Evolutionary conservation across 2,888 invertebrate genomes (phyloP).

Genomic region (Odontocolon sp.): DNA sequence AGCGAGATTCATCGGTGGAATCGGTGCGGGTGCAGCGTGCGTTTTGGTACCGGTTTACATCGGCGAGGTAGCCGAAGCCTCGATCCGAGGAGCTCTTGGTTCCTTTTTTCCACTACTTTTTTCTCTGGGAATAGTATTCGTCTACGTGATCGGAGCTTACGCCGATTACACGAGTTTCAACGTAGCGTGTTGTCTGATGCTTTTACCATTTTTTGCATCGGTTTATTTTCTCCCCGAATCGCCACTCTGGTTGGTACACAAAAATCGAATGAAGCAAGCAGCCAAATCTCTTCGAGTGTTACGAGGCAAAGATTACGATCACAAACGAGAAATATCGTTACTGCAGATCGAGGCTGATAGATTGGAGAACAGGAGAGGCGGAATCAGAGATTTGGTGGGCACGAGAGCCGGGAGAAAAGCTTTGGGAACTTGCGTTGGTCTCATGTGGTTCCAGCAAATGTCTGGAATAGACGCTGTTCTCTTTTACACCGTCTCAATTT

Average conservation of each 20-base stretch:
- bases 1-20: constrained; percentile 80
- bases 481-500: constrained; percentile 80
- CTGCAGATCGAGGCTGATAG: constrained; percentile 71
- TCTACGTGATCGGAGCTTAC: constrained; percentile 80
- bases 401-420: constrained; percentile 79
- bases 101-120: constrained; percentile 81
- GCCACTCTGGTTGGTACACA: constrained; percentile 74
- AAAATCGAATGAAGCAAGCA: constrained; percentile 66
- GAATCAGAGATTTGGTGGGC: constrained; percentile 71
- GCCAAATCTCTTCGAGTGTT: constrained; percentile 65
- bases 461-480: constrained; percentile 81
- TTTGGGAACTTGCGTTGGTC: constrained; percentile 80
- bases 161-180: constrained; percentile 80
- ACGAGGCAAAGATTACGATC: constrained; percentile 70
- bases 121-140: constrained; percentile 81
- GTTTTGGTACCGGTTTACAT: constrained; percentile 82
- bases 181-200: constrained; percentile 75
- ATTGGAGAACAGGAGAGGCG: constrained; percentile 70
- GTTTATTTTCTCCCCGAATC: constrained; percentile 74
- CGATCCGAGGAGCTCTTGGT: constrained; percentile 82
- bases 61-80: constrained; percentile 82
- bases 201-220: constrained; percentile 76
- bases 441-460: constrained; percentile 83
- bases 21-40: constrained; percentile 79
- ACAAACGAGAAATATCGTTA: constrained; percentile 67